Evolutionary conservation across 2,888 invertebrate species (phyloP), one percentile per base, ranked within the genome.

Genomic region (Tipula vernalis): DNA sequence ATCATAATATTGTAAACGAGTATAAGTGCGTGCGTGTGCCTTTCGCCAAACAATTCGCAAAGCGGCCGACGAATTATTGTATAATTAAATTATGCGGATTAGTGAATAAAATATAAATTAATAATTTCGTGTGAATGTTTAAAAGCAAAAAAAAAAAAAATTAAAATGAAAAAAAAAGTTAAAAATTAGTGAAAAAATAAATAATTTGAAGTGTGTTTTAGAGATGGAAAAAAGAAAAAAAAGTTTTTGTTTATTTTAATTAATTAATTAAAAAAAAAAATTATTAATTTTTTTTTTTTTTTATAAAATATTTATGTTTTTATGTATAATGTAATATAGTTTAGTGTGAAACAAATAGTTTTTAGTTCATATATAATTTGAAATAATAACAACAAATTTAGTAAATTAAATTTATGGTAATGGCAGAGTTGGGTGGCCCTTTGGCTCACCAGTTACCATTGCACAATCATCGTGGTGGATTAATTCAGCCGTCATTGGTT

Each of bases 341-440:
- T n/a, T 18, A 36, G 36, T n/a, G 57, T 86, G 51, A 86, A 57
- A 42, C 13, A 15, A 47, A 15, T 85, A 41, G 0, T 47, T 86
- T 47, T 44, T 47, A 3, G 39, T 39, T 39, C 18, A 39, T 39
- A 41, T 42, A n/a, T 6, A 13, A 86, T 28, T 51, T 86, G 51
- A 51, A 87, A 71, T 44, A 85, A 85, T 41, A 86, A 39, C 12
- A 87, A 71, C 71, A 42, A 84, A 86, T 51, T 57, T 86, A 51
- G n/a, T 36, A 51, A 86, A 36, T n/a, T 57, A 57, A 42, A 51
- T 93, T 92, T 93, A 93, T 93, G 93, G 93, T 93, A 93, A 93
- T 93, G 93, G 93, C 93, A 92, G 93, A 93, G 93, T 93, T 93
- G 91, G 93, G 93, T 92, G 93, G 93, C 92, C 93, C 93, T 93